phyloP scores from a whole-genome alignment of 2,888 invertebrate species.

The Podotricha telesiphe region DNA sequence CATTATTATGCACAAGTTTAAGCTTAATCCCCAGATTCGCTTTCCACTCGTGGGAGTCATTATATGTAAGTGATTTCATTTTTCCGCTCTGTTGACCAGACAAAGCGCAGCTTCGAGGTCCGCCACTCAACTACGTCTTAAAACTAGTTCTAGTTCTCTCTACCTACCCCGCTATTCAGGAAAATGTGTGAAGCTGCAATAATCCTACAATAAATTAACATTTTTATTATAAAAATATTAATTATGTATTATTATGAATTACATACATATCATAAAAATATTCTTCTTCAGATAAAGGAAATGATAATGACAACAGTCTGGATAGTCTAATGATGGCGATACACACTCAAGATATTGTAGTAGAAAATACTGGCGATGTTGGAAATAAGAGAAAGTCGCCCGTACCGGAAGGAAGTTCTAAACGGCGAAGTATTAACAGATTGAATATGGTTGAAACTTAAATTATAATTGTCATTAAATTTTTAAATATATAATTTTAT shows the following conservation, averaged over 20 bases:
- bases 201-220: too few relatives aligned
- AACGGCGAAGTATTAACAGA: conserved; percentile 57
- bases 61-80: too few relatives aligned
- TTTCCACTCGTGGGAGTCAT: too few relatives aligned
- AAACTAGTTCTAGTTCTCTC: too few relatives aligned
- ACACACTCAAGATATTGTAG: conserved; percentile 65
- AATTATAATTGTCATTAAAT: neutral
- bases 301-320: conserved; percentile 55
- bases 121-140: too few relatives aligned
- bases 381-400: conserved; percentile 64
- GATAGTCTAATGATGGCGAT: conserved; percentile 67
- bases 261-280: conserved; percentile 7
- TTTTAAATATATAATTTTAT: neutral
- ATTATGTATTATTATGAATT: neutral
- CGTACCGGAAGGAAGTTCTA: conserved; percentile 50
- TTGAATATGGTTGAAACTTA: conserved; percentile 50
- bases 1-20: too few relatives aligned
- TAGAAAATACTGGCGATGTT: conserved; percentile 54
- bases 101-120: too few relatives aligned
- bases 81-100: too few relatives aligned
- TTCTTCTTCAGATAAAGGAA: conserved; percentile 60
- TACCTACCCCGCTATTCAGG: too few relatives aligned
- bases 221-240: neutral
- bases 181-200: too few relatives aligned
- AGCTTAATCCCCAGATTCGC: too few relatives aligned